Conservation (phyloP, 2,888 invertebrate species). For the Notodonta dromedarius region DNA sequence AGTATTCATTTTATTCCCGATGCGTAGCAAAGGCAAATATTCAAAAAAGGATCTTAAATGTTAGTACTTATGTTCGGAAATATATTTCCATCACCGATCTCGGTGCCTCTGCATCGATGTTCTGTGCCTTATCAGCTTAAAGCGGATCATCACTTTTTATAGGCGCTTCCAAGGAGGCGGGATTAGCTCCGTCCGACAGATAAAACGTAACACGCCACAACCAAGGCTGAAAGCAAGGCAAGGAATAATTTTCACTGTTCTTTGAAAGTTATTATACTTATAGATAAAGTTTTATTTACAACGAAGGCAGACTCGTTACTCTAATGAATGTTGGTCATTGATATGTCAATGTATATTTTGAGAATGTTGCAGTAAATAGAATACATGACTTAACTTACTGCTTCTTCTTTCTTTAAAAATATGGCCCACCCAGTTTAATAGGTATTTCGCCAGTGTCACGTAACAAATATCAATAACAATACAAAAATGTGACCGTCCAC, state of each 20-base stretch:
- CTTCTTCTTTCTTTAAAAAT: no score
- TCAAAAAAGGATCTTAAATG: slow-evolving; percentile 2
- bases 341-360: no score
- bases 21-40: slow-evolving; percentile 1
- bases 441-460: no score
- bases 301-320: no score
- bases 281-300: no score
- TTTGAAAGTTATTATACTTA: neutral
- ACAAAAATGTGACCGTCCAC: no score
- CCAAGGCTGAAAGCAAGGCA: neutral
- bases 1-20: no score
- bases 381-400: no score
- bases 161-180: slow-evolving; percentile 10
- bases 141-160: slow-evolving; percentile 24
- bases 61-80: slow-evolving; percentile 4
- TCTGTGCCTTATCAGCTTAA: slow-evolving; percentile 15
- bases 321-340: no score
- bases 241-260: neutral
- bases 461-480: no score
- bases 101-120: neutral
- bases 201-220: slow-evolving; percentile 12
- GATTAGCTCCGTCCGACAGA: slow-evolving; percentile 16
- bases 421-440: no score
- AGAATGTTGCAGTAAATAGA: no score
- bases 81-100: slow-evolving; percentile 12